Base-by-base conservation (phyloP, 2,113 vertebrate species). In the Crocuta crocuta region DNA sequence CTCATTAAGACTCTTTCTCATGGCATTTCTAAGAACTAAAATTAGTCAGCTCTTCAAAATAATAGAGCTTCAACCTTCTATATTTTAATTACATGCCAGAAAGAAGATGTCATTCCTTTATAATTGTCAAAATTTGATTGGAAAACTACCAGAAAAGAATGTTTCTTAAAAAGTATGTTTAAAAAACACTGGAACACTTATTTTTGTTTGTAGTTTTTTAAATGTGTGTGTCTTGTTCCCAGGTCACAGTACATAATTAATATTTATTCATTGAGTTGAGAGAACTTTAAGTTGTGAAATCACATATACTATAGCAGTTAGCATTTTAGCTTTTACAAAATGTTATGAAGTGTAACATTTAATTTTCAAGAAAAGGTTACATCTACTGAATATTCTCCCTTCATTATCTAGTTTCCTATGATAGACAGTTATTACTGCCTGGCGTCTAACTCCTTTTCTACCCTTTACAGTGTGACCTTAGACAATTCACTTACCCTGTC, bases 41-140 rank as follows among this genome's bases (percentile, higher is more conserved):
- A 89, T 92, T 94, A 92, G 28, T 81, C 94, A 89, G 24, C 26
- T 11, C 17, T 91, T 93, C 13, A 95, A 95, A 89, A 89, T 89
- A 80, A 74, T 19, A 19, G 71, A 74, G 4, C 10, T 55, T 83
- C 55, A 73, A 33, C 19, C 16, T 50, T 84, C 24, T 91, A 4
- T 89, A 68, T 85, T 95, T 94, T 95, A 93, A 92, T 96, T 84
- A 87, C 17, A 26, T 73, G 6, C 17, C 45, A 84, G 82, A 88
- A 94, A 95, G 33, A 87, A 50, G 50, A 11, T 21, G 50, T 45
- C 12, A 88, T 0, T 71, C 53, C 28, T 95, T 88, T 48, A 90
- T 80, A 81, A 78, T 63, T 74, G 6, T 92, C 35, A 86, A 61
- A 86, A 81, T 74, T 81, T 91, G 63, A 63, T 61, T 65, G 58